Base-by-base conservation (phyloP, 2,888 invertebrate genomes). In the Spodoptera exigua region DNA sequence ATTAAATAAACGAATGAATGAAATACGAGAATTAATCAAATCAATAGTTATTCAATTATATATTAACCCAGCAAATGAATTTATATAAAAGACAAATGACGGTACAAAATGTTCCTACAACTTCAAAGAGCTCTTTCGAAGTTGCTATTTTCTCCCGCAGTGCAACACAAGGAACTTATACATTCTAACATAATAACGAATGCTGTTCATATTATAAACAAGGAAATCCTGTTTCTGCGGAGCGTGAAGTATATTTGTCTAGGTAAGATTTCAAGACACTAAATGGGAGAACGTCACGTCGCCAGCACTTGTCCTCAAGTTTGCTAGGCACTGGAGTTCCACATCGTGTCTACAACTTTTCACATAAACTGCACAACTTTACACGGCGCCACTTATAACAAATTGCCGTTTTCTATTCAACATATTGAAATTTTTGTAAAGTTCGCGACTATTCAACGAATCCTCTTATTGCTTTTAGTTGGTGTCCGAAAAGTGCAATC, bases 331-430 rank as follows among this genome's bases (percentile, higher is more conserved):
- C 80, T 80, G 76, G 80, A 83, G 78, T 80, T 84, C 83, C 83
- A 80, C 86, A 79, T 83, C 84, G 82, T 85, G 87, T 88, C 89
- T 81, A 71, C 86, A 93, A 92, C 88, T 93, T 92, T 91, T 87
- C 91, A 88, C 92, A 91, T 92, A 91, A 93, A 91, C 88, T 89
- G 85, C 79, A 79, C 84, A 89, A 92, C 88, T 91, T 91, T 84
- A 85, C 86, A 85, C 84, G 85, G 79, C 81, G 79, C 80, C 85
- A 83, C 83, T 86, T 84, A 87, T 86, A 88, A 87, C 85, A 85
- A 86, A 89, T 89, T 87, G 87, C 86, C 83, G 79, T 87, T 89
- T 84, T 82, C 84, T 81, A 86, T 82, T 83, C 83, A 84, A 87
- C 87, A 86, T 89, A 86, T 88, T 88, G 86, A 85, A 85, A 81